These are phyloP conservation scores for Hypena proboscidalis DNA, from an alignment of 2,888 invertebrate genomes.

Conservation along the genomic window DNA sequence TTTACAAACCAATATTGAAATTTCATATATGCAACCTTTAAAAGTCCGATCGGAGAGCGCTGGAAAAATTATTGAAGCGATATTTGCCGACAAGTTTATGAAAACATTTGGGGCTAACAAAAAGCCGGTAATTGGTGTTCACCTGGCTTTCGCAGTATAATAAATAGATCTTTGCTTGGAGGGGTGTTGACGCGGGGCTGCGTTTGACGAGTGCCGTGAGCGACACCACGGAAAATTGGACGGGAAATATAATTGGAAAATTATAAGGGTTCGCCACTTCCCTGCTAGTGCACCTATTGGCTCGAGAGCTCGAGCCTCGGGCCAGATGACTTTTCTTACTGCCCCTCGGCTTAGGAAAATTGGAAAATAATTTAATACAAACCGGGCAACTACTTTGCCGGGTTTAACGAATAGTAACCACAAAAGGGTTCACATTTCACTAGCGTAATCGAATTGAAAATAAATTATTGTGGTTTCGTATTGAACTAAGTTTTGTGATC, in stretches of 20 bases:
- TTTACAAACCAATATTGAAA: not conserved
- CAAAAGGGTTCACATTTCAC: not conserved
- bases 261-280: slow-evolving; percentile 80
- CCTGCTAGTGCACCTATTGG: slow-evolving; percentile 49
- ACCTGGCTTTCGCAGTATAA: slow-evolving; percentile 61
- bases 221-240: slow-evolving; percentile 85
- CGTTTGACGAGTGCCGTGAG: slow-evolving; percentile 82
- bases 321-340: slow-evolving; percentile 48
- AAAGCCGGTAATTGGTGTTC: slow-evolving; percentile 49
- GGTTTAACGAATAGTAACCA: slow-evolving; percentile 9
- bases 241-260: slow-evolving; percentile 85
- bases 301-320: slow-evolving; percentile 34
- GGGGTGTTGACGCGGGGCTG: slow-evolving; percentile 60
- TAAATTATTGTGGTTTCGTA: too few species aligned
- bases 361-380: slow-evolving; percentile 49
- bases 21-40: slow-evolving; percentile 1
- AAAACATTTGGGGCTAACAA: slow-evolving; percentile 27
- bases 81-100: slow-evolving; percentile 6
- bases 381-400: slow-evolving; percentile 18
- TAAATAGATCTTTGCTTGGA: slow-evolving; percentile 52
- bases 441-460: not conserved
- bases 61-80: not conserved
- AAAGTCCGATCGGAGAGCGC: not conserved
- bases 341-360: slow-evolving; percentile 49
- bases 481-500: too few species aligned